A percentile compares a stretch with the other conserved stretches of the same genome.
Conservation (phyloP, 2,797 vertebrate genomes). For the Cheirogaleus major region DNA sequence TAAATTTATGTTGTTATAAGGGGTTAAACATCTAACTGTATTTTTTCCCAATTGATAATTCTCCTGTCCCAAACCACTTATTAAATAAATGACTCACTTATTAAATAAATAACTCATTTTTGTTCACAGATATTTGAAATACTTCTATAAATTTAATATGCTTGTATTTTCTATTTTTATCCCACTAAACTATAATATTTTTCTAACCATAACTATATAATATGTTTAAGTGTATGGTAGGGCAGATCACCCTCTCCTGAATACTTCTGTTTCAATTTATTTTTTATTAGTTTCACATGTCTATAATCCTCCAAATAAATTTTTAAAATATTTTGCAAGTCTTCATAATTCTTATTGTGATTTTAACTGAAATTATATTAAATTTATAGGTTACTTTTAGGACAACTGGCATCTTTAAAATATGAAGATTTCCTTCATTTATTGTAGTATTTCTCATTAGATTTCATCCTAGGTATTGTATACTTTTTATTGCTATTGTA, state of each 20-base stretch:
- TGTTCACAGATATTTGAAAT: neutral
- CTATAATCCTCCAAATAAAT: slow-evolving; percentile 7
- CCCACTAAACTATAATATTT: neutral
- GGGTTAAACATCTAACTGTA: neutral
- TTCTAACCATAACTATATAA: neutral
- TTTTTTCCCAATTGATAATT: neutral
- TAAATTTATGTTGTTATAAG: neutral
- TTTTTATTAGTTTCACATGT: neutral
- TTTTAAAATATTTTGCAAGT: neutral
- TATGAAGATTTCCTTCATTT: neutral
- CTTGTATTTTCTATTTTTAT: neutral
- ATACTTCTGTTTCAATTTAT: neutral
- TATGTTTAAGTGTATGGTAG: neutral
- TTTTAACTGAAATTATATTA: slow-evolving; percentile 14
- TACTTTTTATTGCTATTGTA: neutral
- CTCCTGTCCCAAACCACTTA: neutral
- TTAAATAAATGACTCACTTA: neutral
- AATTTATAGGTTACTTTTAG: neutral
- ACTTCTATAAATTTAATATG: neutral
- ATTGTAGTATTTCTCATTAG: neutral
- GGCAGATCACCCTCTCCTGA: neutral
- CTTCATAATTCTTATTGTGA: neutral
- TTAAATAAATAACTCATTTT: neutral
- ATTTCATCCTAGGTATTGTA: neutral
- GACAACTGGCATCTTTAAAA: neutral